Percentiles rank a stretch among this genome's conserved stretches.
These are phyloP conservation scores for Hirtodrosophila confusa DNA, from an alignment of 2,888 invertebrate genomes.

Conservation along the genomic window DNA sequence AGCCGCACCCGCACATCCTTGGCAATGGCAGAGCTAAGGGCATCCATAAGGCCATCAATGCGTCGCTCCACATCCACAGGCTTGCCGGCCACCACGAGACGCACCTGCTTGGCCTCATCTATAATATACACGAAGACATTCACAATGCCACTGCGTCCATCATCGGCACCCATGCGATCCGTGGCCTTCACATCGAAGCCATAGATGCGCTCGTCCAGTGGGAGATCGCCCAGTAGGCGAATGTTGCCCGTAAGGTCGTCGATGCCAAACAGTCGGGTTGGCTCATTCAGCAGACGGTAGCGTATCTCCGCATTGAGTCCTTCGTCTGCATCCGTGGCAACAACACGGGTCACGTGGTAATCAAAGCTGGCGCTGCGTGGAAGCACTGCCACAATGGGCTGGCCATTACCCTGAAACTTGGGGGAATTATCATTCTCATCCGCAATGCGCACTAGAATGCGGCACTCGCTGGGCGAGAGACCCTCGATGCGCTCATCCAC, in stretches of 20 bases:
- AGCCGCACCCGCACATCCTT: constrained; percentile 91
- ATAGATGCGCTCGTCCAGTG: constrained; percentile 90
- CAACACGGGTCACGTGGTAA: constrained; percentile 90
- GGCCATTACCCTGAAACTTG: constrained; percentile 89
- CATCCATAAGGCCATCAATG: constrained; percentile 88
- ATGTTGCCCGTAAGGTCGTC: constrained; percentile 91
- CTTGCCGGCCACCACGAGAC: constrained; percentile 90
- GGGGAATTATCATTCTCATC: constrained; percentile 94
- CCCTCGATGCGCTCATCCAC: constrained; percentile 89
- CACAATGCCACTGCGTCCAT: constrained; percentile 92
- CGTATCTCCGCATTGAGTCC: constrained; percentile 92
- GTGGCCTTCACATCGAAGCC: constrained; percentile 95
- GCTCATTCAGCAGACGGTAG: constrained; percentile 92
- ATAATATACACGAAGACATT: constrained; percentile 94
- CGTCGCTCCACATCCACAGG: constrained; percentile 91
- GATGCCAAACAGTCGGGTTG: constrained; percentile 90
- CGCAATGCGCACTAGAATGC: constrained; percentile 90
- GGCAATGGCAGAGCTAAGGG: constrained; percentile 90
- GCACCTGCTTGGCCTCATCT: constrained; percentile 91
- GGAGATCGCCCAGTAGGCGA: constrained; percentile 87
- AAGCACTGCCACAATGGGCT: constrained; percentile 92
- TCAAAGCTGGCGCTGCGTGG: constrained; percentile 93
- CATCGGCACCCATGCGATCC: constrained; percentile 91
- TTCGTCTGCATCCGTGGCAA: constrained; percentile 90
- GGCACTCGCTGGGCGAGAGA: constrained; percentile 90